Conservation (phyloP, 2,113 vertebrate species). For the Panthera leo region DNA sequence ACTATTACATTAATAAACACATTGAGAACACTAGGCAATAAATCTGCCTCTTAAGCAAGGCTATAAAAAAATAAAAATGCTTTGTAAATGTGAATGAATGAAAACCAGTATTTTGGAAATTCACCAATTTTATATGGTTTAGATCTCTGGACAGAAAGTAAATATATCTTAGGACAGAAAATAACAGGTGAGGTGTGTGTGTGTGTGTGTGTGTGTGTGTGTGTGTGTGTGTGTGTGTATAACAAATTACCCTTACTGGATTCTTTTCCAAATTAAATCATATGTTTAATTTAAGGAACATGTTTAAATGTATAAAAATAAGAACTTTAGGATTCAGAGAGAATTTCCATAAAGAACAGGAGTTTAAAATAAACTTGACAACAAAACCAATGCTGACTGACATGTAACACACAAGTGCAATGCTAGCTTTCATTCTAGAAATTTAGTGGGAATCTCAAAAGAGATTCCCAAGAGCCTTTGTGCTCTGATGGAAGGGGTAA, state of each 20-base stretch:
- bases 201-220: background rate
- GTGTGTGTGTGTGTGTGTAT: background rate
- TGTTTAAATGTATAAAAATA: background rate
- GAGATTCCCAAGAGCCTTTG: background rate
- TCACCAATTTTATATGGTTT: background rate
- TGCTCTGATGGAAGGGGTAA: background rate
- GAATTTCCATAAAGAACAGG: background rate
- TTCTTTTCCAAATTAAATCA: constrained; percentile 3
- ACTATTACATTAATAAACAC: background rate
- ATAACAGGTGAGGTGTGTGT: background rate
- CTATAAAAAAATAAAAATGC: background rate
- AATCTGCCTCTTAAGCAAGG: background rate
- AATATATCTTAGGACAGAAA: background rate
- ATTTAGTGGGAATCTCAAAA: background rate
- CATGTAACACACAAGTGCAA: background rate
- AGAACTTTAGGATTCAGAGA: background rate
- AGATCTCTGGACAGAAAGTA: background rate
- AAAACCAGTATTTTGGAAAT: background rate
- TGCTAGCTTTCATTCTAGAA: background rate
- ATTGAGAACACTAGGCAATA: background rate
- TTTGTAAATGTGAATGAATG: background rate
- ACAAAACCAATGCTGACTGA: background rate
- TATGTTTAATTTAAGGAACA: background rate
- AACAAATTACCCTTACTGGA: background rate
- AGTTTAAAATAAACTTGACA: constrained; percentile 8